phyloP scores from a whole-genome alignment of 2,797 vertebrate species.

The Sternarchorhynchus goeldii region DNA sequence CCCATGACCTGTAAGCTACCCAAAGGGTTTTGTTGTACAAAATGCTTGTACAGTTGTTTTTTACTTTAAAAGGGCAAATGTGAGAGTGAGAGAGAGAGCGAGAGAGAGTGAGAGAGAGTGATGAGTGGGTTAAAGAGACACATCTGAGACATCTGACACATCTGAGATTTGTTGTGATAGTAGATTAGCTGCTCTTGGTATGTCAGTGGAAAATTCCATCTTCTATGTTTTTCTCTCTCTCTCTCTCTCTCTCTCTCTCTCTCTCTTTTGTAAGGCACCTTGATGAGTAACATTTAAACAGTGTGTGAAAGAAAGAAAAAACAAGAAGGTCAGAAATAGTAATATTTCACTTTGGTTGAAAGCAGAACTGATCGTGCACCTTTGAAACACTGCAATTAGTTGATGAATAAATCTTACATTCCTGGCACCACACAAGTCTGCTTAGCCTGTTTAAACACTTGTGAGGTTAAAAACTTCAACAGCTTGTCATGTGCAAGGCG shows the following conservation, averaged over 20 bases:
- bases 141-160: background rate
- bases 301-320: background rate
- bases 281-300: constrained; percentile 12
- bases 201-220: constrained; percentile 41
- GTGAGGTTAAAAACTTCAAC: background rate
- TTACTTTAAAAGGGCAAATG: background rate
- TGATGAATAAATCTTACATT: background rate
- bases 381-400: background rate
- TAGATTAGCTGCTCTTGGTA: background rate
- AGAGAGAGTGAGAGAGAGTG: background rate
- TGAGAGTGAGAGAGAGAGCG: background rate
- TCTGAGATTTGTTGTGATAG: background rate
- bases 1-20: background rate
- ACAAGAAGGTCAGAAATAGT: background rate
- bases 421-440: background rate
- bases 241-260: constrained; percentile 1
- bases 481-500: background rate
- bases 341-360: background rate
- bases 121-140: background rate
- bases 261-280: background rate
- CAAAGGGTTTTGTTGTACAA: background rate
- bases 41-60: background rate
- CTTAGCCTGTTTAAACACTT: background rate
- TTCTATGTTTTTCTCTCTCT: background rate
- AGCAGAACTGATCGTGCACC: background rate